A percentile compares a stretch with the other conserved stretches of the same genome.
These are phyloP conservation scores for Plutomurus gul DNA, from an alignment of 1,140 invertebrate species.

Conservation along the genomic window DNA sequence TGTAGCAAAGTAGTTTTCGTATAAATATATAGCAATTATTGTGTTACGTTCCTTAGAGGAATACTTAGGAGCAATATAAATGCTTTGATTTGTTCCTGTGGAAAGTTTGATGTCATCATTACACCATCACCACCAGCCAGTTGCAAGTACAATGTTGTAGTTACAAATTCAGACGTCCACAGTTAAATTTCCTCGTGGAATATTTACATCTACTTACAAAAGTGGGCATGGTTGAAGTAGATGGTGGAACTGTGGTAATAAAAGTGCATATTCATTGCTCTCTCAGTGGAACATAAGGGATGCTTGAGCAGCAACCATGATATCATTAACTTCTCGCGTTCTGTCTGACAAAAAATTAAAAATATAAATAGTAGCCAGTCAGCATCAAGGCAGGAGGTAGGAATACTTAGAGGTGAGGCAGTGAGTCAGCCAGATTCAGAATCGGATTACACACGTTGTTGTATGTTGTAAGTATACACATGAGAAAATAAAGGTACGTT, in stretches of 20 bases:
- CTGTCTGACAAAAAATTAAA: not conserved
- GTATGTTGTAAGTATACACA: too few relatives aligned
- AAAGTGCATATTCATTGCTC: too few relatives aligned
- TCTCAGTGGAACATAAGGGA: too few relatives aligned
- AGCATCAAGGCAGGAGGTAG: slow-evolving; percentile 13
- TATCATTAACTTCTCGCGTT: not conserved
- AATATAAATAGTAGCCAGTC: slow-evolving; percentile 22
- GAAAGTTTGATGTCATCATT: slow-evolving; percentile 14
- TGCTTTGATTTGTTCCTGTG: not conserved
- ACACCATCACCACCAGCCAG: not conserved
- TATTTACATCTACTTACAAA: too few relatives aligned
- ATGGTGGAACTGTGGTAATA: too few relatives aligned
- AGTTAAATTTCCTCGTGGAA: not conserved
- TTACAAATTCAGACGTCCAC: not conserved
- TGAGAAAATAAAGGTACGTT: too few relatives aligned
- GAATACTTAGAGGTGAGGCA: slow-evolving; percentile 23
- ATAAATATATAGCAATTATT: too few relatives aligned
- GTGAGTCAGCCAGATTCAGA: slow-evolving; percentile 13
- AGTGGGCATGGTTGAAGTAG: too few relatives aligned
- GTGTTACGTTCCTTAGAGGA: not conserved
- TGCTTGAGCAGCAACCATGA: not conserved
- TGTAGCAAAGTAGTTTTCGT: too few relatives aligned
- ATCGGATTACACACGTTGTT: not conserved
- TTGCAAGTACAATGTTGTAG: not conserved
- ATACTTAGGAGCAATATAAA: not conserved